phyloP scores from a whole-genome alignment of 2,113 vertebrate species.

The Actinemys pallida region DNA sequence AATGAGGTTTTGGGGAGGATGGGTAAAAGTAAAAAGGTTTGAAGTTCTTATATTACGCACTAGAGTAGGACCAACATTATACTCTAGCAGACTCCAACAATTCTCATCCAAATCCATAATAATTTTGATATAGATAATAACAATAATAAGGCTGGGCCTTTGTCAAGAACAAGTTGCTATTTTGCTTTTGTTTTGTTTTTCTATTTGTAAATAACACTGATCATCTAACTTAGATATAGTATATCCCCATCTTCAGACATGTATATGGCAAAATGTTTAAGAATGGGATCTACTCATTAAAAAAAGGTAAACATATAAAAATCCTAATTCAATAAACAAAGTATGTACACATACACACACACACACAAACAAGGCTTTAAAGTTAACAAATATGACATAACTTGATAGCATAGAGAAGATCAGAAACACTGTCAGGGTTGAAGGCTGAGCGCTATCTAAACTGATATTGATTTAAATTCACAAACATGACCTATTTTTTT shows the following conservation, averaged over 20 bases:
- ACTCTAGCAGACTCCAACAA: fast-evolving
- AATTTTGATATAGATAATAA: neutral
- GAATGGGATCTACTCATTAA: neutral
- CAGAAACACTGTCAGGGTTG: neutral
- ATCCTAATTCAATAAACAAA: neutral
- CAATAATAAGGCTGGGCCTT: fast-evolving
- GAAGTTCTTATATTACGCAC: neutral
- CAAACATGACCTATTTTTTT: neutral
- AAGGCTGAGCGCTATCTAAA: neutral
- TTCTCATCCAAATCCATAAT: neutral
- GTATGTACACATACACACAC: neutral
- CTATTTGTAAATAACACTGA: neutral
- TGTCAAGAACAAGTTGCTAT: fast-evolving
- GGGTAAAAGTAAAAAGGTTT: neutral
- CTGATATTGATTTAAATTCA: neutral
- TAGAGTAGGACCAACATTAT: neutral
- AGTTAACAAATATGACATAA: neutral
- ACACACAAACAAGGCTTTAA: neutral
- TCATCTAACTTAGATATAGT: neutral
- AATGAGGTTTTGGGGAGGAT: no score
- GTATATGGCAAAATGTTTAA: neutral
- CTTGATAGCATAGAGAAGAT: neutral
- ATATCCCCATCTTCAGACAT: neutral
- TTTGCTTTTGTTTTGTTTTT: neutral
- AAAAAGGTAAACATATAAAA: neutral